These are phyloP conservation scores for Drosophila setifemur DNA, from an alignment of 1,140 invertebrate genomes.

Conservation along the genomic window DNA sequence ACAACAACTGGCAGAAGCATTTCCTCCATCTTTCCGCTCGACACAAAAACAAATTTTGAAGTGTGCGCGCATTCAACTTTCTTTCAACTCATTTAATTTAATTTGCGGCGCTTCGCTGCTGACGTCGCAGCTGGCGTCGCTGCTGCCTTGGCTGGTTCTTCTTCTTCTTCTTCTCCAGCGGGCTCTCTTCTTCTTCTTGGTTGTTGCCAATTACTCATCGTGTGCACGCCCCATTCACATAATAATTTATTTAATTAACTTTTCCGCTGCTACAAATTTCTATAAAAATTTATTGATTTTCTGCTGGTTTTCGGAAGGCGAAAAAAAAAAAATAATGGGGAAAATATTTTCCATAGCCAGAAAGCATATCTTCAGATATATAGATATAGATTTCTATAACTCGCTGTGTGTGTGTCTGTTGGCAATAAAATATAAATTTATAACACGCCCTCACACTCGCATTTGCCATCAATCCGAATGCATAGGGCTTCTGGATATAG, in stretches of 20 bases:
- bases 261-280: conserved; percentile 77
- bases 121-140: conserved; percentile 9
- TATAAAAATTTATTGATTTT: conserved; percentile 74
- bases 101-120: conserved; percentile 72
- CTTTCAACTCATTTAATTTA: conserved; percentile 81
- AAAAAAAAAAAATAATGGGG: background rate
- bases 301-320: conserved; percentile 14
- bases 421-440: conserved; percentile 76
- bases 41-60: conserved; percentile 72
- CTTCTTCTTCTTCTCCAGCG: conserved; percentile 1
- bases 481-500: conserved; percentile 16
- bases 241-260: conserved; percentile 82
- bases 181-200: conserved; percentile 9
- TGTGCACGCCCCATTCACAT: conserved; percentile 79
- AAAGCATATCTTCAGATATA: background rate
- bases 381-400: conserved; percentile 32
- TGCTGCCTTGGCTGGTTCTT: background rate
- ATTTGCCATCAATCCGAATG: conserved; percentile 62
- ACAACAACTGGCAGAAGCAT: too few species aligned
- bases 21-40: conserved; percentile 9
- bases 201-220: conserved; percentile 79
- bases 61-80: conserved; percentile 78
- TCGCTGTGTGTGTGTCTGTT: conserved; percentile 50
- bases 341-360: conserved; percentile 44
- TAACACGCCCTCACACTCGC: conserved; percentile 57